These are phyloP conservation scores for Pempheris klunzingeri DNA, from an alignment of 2,797 vertebrate species.

Conservation along the genomic window DNA sequence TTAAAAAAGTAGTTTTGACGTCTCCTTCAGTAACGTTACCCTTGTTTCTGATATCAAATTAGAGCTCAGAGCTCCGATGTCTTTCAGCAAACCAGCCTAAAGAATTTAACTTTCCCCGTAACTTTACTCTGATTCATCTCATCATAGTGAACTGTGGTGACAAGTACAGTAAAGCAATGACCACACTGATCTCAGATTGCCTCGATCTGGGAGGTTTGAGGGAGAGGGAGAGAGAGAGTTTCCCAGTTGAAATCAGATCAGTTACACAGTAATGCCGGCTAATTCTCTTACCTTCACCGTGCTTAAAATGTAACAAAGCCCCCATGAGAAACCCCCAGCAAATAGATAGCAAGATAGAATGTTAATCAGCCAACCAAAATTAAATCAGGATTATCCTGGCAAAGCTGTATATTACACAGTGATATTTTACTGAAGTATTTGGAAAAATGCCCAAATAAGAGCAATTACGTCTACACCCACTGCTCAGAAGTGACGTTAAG, in stretches of 20 bases:
- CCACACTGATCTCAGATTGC: slow-evolving; percentile 34
- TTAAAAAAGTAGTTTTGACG: slow-evolving; percentile 2
- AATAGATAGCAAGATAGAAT: slow-evolving; percentile 71
- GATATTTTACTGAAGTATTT: slow-evolving; percentile 74
- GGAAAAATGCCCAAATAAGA: slow-evolving; percentile 77
- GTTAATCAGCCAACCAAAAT: slow-evolving; percentile 78
- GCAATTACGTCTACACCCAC: slow-evolving; percentile 67
- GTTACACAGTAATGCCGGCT: slow-evolving; percentile 64
- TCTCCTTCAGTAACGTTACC: background rate
- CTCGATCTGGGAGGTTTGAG: slow-evolving; percentile 37
- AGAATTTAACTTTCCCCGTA: slow-evolving; percentile 31
- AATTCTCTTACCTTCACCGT: slow-evolving; percentile 59
- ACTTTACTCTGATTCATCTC: slow-evolving; percentile 49
- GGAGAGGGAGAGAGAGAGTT: slow-evolving; percentile 25
- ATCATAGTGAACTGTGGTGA: slow-evolving; percentile 34
- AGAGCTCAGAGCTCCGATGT: slow-evolving; percentile 19
- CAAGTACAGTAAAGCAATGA: slow-evolving; percentile 38
- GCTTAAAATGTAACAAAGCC: slow-evolving; percentile 64
- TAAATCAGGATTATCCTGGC: slow-evolving; percentile 81
- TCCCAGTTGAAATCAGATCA: slow-evolving; percentile 70
- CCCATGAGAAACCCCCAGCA: slow-evolving; percentile 68
- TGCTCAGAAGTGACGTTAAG: slow-evolving; percentile 80
- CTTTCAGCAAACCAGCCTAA: slow-evolving; percentile 48
- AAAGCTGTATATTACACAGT: slow-evolving; percentile 56
- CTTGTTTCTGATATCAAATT: slow-evolving; percentile 25